These are phyloP conservation scores for Camponotus fellah DNA, from an alignment of 2,888 invertebrate species.

Conservation along the genomic window DNA sequence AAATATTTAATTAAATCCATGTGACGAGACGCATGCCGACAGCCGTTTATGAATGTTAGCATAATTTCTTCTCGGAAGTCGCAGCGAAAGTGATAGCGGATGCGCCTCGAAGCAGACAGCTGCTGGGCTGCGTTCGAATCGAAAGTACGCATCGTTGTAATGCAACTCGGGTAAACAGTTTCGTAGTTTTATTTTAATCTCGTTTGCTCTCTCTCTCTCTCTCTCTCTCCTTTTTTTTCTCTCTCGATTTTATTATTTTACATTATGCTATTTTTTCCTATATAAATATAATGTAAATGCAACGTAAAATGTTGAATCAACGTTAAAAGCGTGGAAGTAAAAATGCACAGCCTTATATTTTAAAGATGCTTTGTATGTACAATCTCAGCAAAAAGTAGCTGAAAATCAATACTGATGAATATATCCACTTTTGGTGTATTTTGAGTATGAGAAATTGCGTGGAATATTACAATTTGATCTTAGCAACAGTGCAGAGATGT, in stretches of 20 bases:
- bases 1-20: conserved; percentile 79
- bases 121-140: conserved; percentile 59
- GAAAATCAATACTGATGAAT: no score
- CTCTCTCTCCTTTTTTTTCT: neutral
- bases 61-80: conserved; percentile 68
- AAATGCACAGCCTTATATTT: conserved; percentile 2
- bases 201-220: neutral
- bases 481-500: no score
- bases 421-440: no score
- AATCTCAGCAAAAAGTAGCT: no score
- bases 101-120: conserved; percentile 53
- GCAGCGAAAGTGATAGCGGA: conserved; percentile 71
- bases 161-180: conserved; percentile 29
- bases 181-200: conserved; percentile 25
- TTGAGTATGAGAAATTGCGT: no score
- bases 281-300: neutral
- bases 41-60: conserved; percentile 54
- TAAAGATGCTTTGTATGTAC: neutral
- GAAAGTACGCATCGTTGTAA: conserved; percentile 1
- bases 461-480: no score
- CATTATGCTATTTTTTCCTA: neutral
- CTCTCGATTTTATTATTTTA: conserved; percentile 4
- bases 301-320: conserved; percentile 12
- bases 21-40: conserved; percentile 59
- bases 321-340: neutral